Evolutionary conservation across 1,140 invertebrate genomes (phyloP).

Genomic region (Drosophila arizonae): DNA sequence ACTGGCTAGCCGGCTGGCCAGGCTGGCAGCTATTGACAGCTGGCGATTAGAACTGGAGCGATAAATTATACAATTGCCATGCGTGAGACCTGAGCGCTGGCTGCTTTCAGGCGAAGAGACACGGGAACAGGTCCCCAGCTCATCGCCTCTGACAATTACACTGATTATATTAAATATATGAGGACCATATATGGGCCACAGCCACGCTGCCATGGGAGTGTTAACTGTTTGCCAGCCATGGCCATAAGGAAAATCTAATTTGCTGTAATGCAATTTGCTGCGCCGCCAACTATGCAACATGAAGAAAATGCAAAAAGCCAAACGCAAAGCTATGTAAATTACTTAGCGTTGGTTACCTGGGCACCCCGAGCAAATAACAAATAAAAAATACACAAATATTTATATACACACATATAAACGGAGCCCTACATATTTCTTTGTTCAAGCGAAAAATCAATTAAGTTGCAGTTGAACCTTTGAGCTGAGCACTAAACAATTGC

Average conservation of each 20-base stretch:
- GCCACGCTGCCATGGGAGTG: constrained; percentile 47
- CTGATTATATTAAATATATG: constrained; percentile 78
- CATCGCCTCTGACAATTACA: constrained; percentile 73
- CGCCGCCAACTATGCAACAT: constrained; percentile 54
- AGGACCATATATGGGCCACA: constrained; percentile 67
- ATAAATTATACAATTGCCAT: constrained; percentile 81
- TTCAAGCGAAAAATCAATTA: constrained; percentile 74
- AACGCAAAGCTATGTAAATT: constrained; percentile 58
- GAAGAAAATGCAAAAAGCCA: constrained; percentile 15
- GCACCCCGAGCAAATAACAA: constrained; percentile 8
- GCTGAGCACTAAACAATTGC: constrained; percentile 78
- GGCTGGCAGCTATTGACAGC: constrained; percentile 55
- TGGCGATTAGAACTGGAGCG: constrained; percentile 79
- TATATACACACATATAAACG: background rate
- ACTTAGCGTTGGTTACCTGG: constrained; percentile 6
- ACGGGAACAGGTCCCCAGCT: constrained; percentile 52
- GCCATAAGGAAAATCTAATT: constrained; percentile 41
- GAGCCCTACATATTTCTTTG: constrained; percentile 11
- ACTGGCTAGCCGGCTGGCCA: constrained; percentile 28
- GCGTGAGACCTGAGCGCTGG: constrained; percentile 59
- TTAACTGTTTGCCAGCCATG: constrained; percentile 49
- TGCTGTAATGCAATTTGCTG: constrained; percentile 62
- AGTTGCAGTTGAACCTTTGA: constrained; percentile 59
- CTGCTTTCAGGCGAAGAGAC: constrained; percentile 2
- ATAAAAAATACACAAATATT: constrained; percentile 12